Evolutionary conservation across 2,797 vertebrate species (phyloP), one percentile per base, ranked within the genome.

Genomic region (Hephaestus fuliginosus): DNA sequence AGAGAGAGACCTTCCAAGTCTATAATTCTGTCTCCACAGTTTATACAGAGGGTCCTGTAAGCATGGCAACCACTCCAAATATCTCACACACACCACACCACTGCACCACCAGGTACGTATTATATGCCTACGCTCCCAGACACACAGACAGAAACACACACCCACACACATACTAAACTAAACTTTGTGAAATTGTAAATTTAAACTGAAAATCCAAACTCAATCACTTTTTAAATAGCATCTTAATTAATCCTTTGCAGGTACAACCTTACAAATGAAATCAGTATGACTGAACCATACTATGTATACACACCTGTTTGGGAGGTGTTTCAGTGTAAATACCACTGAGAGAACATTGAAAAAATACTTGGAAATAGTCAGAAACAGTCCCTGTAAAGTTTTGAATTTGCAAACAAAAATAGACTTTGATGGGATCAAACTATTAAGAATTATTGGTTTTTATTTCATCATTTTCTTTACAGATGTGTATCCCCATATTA

Each of bases 31-130:
- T 73, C 43, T 76, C 33, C 46, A 61, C 48, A 39, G 72, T 81
- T 76, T 52, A 75, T 67, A 72, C 67, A 77, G 60, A 76, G 57
- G 72, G 69, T 74, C 65, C 82, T 13, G 84, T 83, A 71, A 83
- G 86, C 84, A 89, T 87, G 69, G 81, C 85, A 77, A 82, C 83
- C 80, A 73, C 61, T 80, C 56, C 60, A 85, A 69, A 82, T 80
- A 68, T 72, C 41, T 58, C 44, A 20, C 28, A 66, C 36, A 63
- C 58, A 71, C 28, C 71, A 55, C 69, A 65, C 61, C 30, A 44
- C 67, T 44, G 74, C 51, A 63, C 61, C 22, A 62, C 62, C 79
- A 80, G 65, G 76, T 77, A 67, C 25, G 17, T 58, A 70, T 58
- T 48, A 64, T 52, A 78, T 76, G 61, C 69, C 56, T 56, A 76